Evolutionary conservation across 2,113 vertebrate genomes (phyloP), one percentile per base, ranked within the genome.

Genomic region (Corvus hawaiiensis): DNA sequence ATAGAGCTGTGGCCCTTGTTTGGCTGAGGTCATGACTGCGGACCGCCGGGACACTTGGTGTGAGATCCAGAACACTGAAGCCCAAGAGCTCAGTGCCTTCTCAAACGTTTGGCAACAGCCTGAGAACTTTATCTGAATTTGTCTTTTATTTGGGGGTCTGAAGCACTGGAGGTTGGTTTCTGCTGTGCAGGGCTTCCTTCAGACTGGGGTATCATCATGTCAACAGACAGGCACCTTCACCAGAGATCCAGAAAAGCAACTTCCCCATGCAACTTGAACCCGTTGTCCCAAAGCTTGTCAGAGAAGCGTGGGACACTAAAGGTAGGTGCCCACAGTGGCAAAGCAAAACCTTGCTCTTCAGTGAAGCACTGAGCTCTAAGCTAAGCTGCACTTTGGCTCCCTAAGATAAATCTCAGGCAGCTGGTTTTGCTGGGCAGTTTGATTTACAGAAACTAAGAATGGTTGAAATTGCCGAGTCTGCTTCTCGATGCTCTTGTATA

Each of bases 31-130:
- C n/a, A 4, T 52, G 59, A 22, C 41, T 73, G 43, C 54, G 72
- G 33, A 48, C 7, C 3, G 39, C 19, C 3, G 7, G 39, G 28
- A 28, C 39, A 28, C 52, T n/a, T 0, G 0, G 10, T 13, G 24
- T 27, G 26, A 91, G 62, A 54, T 49, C 17, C 39, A 41, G 16
- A 44, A 10, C 10, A 11, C 35, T 20, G 35, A 87, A 78, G 15
- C 8, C 12, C 19, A 11, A 11, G 39, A 89, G 55, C 46, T 84
- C 73, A 30, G 49, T 4, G 11, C 27, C 46, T 73, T 68, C 59
- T 54, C 59, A 71, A 82, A 62, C 26, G 26, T 66, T 74, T 46
- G 41, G 16, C 37, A 59, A 33, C 28, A 63, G 13, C 24, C 54
- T 20, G 41, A 67, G 46, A 67, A 72, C n/a, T 55, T 84, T 3